Evolutionary conservation across 2,113 vertebrate species (phyloP), one percentile per base, ranked within the genome.

Genomic region (Protobothrops mucrosquamatus): DNA sequence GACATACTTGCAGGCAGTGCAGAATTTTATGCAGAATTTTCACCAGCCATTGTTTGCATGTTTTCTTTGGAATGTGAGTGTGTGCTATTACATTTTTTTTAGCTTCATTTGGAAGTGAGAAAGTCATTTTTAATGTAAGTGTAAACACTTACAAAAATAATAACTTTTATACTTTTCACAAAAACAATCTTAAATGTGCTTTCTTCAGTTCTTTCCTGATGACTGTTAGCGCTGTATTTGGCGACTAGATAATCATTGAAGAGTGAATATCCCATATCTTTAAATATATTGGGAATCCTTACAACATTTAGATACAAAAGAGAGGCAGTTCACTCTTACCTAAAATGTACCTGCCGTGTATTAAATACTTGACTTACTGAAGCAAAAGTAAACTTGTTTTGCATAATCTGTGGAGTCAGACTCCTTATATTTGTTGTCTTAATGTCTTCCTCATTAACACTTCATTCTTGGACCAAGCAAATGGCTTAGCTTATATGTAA

Each of bases 1-100:
- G 97, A 94, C 94, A 94, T 94, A 85, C 91, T 95, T 96, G 96
- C 95, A 93, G 94, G 95, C 93, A 95, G 59, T 96, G 97, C 97
- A 97, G 96, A 96, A 93, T 85, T 96, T 97, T 97, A 64, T 97
- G 97, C 97, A 97, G 97, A 95, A 93, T 88, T 96, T 97, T 97
- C 97, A 89, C 56, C 97, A 96, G 96, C 97, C 96, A 95, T 97
- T 92, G 89, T 98, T 95, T 98, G 97, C 97, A 98, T 97, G 97
- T 97, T 96, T 97, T 97, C 95, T 95, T 97, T 97, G 96, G 97
- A 96, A 96, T 97, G 96, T 96, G 97, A 97, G 94, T 93, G 96
- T 97, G 97, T 97, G 97, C 97, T 97, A 96, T 96, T 69, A 94
- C 96, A 94, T 1, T 85, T 96, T 95, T 92, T 86, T 96, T 96